phyloP scores from a whole-genome alignment of 1,140 invertebrate genomes.

The Brachionus paranguensis region DNA sequence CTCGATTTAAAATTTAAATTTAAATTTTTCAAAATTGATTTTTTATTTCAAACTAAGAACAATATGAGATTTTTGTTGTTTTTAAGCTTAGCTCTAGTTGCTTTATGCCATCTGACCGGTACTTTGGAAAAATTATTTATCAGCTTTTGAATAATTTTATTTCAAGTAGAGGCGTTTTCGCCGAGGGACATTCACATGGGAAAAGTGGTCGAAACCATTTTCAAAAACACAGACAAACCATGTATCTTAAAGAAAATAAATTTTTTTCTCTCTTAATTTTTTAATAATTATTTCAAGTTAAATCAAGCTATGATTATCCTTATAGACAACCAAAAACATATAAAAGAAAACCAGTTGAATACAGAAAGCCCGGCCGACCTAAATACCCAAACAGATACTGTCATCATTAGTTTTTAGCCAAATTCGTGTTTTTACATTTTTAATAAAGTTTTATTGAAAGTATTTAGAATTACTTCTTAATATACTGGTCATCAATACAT shows the following conservation, averaged over 20 bases:
- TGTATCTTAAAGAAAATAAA: neutral
- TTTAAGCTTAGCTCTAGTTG: neutral
- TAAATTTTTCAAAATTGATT: neutral
- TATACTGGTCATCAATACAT: too few relatives aligned
- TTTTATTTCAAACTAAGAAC: neutral
- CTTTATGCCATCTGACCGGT: neutral
- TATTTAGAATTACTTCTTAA: too few relatives aligned
- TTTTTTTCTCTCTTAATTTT: neutral
- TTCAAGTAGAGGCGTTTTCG: neutral
- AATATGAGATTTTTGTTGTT: neutral
- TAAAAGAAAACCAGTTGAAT: neutral
- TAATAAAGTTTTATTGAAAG: neutral
- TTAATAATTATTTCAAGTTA: neutral
- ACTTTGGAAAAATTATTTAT: neutral
- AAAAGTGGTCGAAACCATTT: neutral
- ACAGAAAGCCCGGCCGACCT: neutral
- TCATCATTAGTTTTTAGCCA: neutral
- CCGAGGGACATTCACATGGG: neutral
- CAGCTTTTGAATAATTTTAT: neutral
- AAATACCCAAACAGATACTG: neutral
- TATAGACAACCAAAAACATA: neutral
- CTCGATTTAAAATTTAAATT: neutral
- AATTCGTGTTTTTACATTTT: neutral
- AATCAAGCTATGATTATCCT: neutral
- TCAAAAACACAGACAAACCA: neutral